A percentile compares a stretch with the other conserved stretches of the same genome.
Evolutionary conservation across 1,140 invertebrate species (phyloP).

Genomic region (Drosophila mauritiana): DNA sequence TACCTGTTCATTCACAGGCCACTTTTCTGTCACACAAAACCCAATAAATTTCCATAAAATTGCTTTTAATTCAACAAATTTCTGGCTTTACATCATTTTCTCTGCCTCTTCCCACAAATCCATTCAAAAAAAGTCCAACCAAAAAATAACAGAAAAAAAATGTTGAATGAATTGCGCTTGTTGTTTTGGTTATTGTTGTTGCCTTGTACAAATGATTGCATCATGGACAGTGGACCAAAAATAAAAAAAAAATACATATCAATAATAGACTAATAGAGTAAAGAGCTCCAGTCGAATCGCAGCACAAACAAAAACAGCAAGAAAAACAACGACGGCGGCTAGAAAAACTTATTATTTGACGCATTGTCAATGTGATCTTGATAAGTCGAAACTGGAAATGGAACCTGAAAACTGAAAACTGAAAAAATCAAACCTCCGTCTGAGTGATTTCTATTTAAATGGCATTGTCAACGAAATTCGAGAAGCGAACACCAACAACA

Average conservation of each 20-base stretch:
- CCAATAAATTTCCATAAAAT: slow-evolving; percentile 36
- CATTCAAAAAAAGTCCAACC: slow-evolving; percentile 14
- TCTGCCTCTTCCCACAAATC: slow-evolving; percentile 11
- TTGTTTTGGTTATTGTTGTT: slow-evolving; percentile 27
- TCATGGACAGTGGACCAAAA: slow-evolving; percentile 67
- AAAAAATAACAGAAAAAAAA: slow-evolving; percentile 12
- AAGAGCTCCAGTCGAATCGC: slow-evolving; percentile 47
- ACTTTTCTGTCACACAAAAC: slow-evolving; percentile 1
- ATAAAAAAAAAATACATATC: slow-evolving; percentile 32
- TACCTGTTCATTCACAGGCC: slow-evolving; percentile 15
- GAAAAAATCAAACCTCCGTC: slow-evolving; percentile 21
- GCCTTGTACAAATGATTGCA: slow-evolving; percentile 69
- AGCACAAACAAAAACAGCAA: slow-evolving; percentile 9
- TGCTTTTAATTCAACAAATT: slow-evolving; percentile 27
- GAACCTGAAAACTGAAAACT: slow-evolving; percentile 9
- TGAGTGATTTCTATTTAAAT: slow-evolving; percentile 82
- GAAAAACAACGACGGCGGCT: slow-evolving; percentile 8
- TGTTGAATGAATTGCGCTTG: slow-evolving; percentile 44
- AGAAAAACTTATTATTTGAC: slow-evolving; percentile 75
- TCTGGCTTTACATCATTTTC: slow-evolving; percentile 29
- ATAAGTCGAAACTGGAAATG: slow-evolving; percentile 66
- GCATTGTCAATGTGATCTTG: slow-evolving; percentile 83
- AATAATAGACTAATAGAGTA: slow-evolving; percentile 73
- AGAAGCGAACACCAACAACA: slow-evolving; percentile 59
- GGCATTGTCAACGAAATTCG: slow-evolving; percentile 80